Conservation (phyloP, 1,140 invertebrate genomes). For the Camponotus pennsylvanicus region DNA sequence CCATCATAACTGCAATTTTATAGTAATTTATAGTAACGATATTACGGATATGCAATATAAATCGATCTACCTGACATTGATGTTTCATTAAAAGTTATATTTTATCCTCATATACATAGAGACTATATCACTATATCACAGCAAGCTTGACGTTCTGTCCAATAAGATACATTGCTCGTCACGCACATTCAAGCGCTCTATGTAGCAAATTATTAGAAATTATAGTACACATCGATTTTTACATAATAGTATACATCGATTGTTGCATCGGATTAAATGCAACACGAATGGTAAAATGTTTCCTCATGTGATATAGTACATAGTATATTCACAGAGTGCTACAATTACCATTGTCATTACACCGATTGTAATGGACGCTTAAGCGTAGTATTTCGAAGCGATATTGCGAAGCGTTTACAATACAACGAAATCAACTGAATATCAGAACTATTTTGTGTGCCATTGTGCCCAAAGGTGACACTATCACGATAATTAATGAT, state of each 20-base stretch:
- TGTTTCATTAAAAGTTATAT: constrained; percentile 64
- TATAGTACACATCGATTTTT: constrained; percentile 43
- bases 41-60: constrained; percentile 48
- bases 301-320: not conserved
- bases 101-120: constrained; percentile 13
- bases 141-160: constrained; percentile 3
- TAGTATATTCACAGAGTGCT: constrained; percentile 48
- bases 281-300: constrained; percentile 44
- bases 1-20: constrained; percentile 37
- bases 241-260: not conserved
- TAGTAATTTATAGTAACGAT: constrained; percentile 44
- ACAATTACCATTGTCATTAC: constrained; percentile 55
- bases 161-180: constrained; percentile 36
- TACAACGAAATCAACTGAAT: constrained; percentile 24
- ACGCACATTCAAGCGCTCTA: constrained; percentile 8
- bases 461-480: not conserved
- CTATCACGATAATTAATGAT: constrained; percentile 39
- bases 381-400: constrained; percentile 50
- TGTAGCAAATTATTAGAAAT: constrained; percentile 31
- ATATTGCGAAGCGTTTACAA: constrained; percentile 25
- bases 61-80: constrained; percentile 37
- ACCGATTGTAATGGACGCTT: constrained; percentile 48
- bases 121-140: constrained; percentile 14
- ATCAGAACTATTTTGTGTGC: constrained; percentile 13
- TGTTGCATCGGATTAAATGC: constrained; percentile 26